These are phyloP conservation scores for Selenia dentaria DNA, from an alignment of 2,888 invertebrate species.

Conservation along the genomic window DNA sequence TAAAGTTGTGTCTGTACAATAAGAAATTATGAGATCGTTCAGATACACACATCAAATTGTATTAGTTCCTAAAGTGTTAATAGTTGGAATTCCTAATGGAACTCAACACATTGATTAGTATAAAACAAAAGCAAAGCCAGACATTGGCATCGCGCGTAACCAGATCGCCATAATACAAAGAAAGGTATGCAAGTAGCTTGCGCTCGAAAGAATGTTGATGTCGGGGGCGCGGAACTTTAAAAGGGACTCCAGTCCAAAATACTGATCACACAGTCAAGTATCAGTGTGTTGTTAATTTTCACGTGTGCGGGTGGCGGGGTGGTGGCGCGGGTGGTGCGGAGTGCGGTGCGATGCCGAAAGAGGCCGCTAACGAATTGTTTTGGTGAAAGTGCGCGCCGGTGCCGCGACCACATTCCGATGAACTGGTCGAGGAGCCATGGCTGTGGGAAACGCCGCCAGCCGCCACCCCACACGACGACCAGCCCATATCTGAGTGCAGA, in stretches of 20 bases:
- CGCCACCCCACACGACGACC: slow-evolving; percentile 75
- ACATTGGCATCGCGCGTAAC: slow-evolving; percentile 26
- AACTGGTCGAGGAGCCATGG: slow-evolving; percentile 81
- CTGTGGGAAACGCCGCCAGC: slow-evolving; percentile 84
- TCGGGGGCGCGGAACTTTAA: slow-evolving; percentile 55
- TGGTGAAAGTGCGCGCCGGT: slow-evolving; percentile 84
- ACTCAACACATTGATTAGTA: not conserved
- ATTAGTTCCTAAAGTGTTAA: no score
- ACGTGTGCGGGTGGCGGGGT: slow-evolving; percentile 71
- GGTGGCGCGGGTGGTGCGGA: slow-evolving; percentile 59
- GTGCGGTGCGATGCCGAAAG: slow-evolving; percentile 80
- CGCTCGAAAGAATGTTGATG: slow-evolving; percentile 38
- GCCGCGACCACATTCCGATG: slow-evolving; percentile 83
- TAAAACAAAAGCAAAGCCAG: slow-evolving; percentile 19
- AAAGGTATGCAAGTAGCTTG: slow-evolving; percentile 33
- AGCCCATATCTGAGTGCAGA: slow-evolving; percentile 58
- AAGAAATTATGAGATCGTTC: no score
- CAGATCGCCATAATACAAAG: slow-evolving; percentile 32
- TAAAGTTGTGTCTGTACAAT: no score
- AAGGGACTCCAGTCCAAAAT: slow-evolving; percentile 61
- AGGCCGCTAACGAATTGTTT: slow-evolving; percentile 84
- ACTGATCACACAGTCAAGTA: slow-evolving; percentile 68
- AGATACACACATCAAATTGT: no score
- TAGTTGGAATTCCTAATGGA: not conserved
- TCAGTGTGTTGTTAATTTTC: slow-evolving; percentile 77